A percentile compares a stretch with the other conserved stretches of the same genome.
These are phyloP conservation scores for Opisthograptis luteolata DNA, from an alignment of 2,888 invertebrate species.

Conservation along the genomic window DNA sequence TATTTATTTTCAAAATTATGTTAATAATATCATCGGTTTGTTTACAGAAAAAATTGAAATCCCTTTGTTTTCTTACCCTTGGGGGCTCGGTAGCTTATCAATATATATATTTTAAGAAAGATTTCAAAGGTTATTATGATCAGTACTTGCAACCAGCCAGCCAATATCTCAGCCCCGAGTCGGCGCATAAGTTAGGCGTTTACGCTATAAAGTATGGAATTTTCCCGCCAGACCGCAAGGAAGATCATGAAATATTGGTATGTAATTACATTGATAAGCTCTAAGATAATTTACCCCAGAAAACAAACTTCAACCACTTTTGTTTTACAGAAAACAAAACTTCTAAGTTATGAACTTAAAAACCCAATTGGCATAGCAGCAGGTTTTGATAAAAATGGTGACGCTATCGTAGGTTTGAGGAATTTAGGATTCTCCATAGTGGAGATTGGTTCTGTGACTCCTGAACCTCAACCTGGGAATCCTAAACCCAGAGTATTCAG, in stretches of 20 bases:
- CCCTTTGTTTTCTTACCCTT: constrained; percentile 85
- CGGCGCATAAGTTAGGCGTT: constrained; percentile 92
- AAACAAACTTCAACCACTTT: constrained; percentile 13
- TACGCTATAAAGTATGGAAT: constrained; percentile 90
- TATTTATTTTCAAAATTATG: background rate
- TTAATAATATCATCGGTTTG: constrained; percentile 1
- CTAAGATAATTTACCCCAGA: background rate
- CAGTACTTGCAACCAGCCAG: constrained; percentile 88
- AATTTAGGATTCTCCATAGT: constrained; percentile 97
- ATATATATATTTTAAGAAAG: constrained; percentile 88
- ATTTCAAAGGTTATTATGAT: constrained; percentile 91
- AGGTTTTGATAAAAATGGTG: constrained; percentile 99
- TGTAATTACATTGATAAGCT: constrained; percentile 34
- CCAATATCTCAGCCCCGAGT: constrained; percentile 90
- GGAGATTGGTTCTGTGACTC: constrained; percentile 98
- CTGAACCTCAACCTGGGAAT: constrained; percentile 96
- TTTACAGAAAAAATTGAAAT: constrained; percentile 87
- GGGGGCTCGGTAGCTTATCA: constrained; percentile 87
- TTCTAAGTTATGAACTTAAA: constrained; percentile 89
- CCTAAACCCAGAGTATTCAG: constrained; percentile 96
- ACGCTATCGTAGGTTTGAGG: constrained; percentile 92
- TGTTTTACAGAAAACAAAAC: constrained; percentile 85
- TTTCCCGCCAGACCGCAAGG: constrained; percentile 83
- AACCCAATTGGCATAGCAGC: constrained; percentile 99
- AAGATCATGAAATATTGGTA: constrained; percentile 88